A percentile compares a stretch with the other conserved stretches of the same genome.
These are phyloP conservation scores for Felis chaus DNA, from an alignment of 2,113 vertebrate species.

Conservation along the genomic window DNA sequence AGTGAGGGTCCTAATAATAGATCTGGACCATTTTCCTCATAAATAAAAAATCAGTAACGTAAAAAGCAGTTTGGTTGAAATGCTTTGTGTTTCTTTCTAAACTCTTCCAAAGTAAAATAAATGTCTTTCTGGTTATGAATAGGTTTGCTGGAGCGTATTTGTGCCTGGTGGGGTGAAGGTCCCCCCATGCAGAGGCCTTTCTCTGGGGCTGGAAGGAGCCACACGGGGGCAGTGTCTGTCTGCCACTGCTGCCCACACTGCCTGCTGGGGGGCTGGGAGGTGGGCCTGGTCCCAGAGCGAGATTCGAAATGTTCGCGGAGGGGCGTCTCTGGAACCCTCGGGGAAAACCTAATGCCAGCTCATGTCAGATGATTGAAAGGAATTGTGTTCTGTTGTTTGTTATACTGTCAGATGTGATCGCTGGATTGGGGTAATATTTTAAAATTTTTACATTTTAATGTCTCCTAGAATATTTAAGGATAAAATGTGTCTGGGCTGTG, in stretches of 20 bases:
- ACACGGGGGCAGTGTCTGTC: not conserved
- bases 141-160: not conserved
- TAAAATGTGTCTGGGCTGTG: not conserved
- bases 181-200: accelerated
- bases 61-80: not conserved
- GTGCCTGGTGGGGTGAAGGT: not conserved
- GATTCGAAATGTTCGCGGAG: not conserved
- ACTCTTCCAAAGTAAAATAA: not conserved
- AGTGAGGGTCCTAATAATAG: not conserved
- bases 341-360: not conserved
- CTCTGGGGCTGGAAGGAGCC: not conserved
- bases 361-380: not conserved
- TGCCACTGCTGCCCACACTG: not conserved
- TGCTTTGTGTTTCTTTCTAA: not conserved
- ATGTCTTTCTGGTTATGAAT: not conserved
- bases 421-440: not conserved
- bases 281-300: not conserved
- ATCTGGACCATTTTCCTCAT: not conserved
- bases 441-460: not conserved
- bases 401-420: not conserved
- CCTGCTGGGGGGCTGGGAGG: not conserved
- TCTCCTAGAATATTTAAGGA: not conserved
- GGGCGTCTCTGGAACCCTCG: accelerated
- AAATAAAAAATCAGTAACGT: not conserved
- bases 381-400: not conserved